A percentile compares a stretch with the other conserved stretches of the same genome.
phyloP scores from a whole-genome alignment of 2,888 invertebrate species.

The Andrena flavipes region DNA sequence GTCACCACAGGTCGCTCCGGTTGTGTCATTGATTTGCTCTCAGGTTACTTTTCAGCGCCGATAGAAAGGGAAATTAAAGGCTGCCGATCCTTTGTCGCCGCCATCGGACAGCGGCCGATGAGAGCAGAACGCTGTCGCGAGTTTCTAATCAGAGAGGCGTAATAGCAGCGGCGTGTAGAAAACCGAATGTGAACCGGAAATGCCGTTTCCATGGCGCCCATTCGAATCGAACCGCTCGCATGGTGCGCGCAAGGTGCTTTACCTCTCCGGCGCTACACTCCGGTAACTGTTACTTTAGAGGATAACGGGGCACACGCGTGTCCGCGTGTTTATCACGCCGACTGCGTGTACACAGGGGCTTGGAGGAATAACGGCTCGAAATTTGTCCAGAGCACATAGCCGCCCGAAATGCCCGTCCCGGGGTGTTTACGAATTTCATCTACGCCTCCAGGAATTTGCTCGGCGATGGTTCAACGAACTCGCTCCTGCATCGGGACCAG shows the following conservation, averaged over 20 bases:
- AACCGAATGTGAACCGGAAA: conserved; percentile 79
- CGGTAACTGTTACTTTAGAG: conserved; percentile 76
- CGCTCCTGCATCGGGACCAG: too few relatives aligned
- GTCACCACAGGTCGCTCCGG: not conserved
- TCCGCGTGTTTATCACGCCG: conserved; percentile 57
- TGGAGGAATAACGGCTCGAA: conserved; percentile 51
- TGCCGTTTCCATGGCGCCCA: conserved; percentile 76
- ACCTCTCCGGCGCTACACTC: conserved; percentile 57
- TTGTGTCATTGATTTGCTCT: not conserved
- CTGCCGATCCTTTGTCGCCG: conserved; percentile 19
- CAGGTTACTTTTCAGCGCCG: conserved; percentile 6
- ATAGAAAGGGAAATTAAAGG: conserved; percentile 56
- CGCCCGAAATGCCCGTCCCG: not conserved
- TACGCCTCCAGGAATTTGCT: not conserved
- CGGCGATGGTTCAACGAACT: conserved; percentile 13
- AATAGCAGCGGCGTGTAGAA: conserved; percentile 70
- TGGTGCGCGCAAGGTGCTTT: conserved; percentile 66
- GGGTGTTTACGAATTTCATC: conserved; percentile 7
- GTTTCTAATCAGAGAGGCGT: conserved; percentile 75
- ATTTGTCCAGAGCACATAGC: conserved; percentile 35
- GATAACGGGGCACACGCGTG: conserved; percentile 64
- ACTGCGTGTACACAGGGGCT: conserved; percentile 56
- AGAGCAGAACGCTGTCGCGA: conserved; percentile 26
- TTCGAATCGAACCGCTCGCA: conserved; percentile 71
- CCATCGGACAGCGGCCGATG: not conserved